These are phyloP conservation scores for Athalia rosae DNA, from an alignment of 2,888 invertebrate genomes.

Conservation along the genomic window DNA sequence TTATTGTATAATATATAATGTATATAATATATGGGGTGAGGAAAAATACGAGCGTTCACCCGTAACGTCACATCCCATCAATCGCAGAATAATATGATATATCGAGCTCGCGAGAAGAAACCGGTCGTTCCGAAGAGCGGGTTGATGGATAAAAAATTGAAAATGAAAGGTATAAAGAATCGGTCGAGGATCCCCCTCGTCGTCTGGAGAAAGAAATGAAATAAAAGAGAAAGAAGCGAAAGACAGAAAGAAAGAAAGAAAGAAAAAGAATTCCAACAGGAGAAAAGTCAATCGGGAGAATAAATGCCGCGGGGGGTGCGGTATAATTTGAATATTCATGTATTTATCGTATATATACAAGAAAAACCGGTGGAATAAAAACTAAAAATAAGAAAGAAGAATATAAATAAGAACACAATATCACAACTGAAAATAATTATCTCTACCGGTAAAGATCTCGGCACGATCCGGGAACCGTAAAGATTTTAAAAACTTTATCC, in stretches of 20 bases:
- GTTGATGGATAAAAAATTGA: background rate
- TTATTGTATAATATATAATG: too few relatives aligned
- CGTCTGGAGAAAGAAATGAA: background rate
- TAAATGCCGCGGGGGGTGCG: too few relatives aligned
- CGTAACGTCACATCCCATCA: too few relatives aligned
- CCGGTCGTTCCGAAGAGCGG: too few relatives aligned
- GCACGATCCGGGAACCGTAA: background rate
- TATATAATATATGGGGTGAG: too few relatives aligned
- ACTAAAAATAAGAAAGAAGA: background rate
- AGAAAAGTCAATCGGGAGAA: too few relatives aligned
- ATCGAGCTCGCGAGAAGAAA: too few relatives aligned
- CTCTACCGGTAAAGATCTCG: conserved; percentile 5
- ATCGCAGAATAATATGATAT: too few relatives aligned
- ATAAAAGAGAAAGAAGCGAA: background rate
- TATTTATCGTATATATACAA: background rate
- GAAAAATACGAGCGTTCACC: too few relatives aligned
- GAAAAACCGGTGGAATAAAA: background rate
- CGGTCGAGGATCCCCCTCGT: background rate
- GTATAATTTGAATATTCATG: background rate
- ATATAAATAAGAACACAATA: background rate
- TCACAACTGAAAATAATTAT: conserved; percentile 18
- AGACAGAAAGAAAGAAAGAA: background rate
- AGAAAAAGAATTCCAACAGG: too few relatives aligned
- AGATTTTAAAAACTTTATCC: conserved; percentile 35
- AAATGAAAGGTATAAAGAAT: background rate